A percentile compares a stretch with the other conserved stretches of the same genome.
Conservation (phyloP, 2,113 vertebrate species). For the Probosciger aterrimus region DNA sequence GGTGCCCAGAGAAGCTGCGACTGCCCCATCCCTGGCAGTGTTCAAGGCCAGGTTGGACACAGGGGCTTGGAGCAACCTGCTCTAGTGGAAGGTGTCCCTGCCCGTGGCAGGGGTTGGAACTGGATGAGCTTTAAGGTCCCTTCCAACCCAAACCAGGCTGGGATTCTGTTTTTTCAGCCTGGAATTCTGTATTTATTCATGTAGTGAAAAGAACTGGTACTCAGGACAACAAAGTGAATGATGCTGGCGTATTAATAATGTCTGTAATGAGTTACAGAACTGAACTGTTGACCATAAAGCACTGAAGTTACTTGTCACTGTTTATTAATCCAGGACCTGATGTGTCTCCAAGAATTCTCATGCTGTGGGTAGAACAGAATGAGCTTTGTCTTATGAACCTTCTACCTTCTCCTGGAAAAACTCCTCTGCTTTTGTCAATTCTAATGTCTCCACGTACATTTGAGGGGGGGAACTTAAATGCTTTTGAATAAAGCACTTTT, state of each 20-base stretch:
- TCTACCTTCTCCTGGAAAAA: not conserved
- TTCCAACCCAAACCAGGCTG: not conserved
- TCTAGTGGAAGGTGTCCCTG: not conserved
- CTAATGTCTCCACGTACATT: not conserved
- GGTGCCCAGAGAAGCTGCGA: not conserved
- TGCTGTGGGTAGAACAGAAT: not conserved
- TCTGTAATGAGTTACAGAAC: not conserved
- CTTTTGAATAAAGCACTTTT: not conserved
- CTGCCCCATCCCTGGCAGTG: not conserved
- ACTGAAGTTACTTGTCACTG: not conserved
- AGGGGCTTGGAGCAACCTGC: not conserved
- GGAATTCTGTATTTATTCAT: not conserved
- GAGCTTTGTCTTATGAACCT: not conserved
- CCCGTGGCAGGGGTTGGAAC: not conserved
- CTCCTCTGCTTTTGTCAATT: not conserved
- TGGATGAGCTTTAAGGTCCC: not conserved
- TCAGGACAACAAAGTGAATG: not conserved
- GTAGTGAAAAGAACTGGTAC: not conserved
- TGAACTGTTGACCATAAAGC: not conserved
- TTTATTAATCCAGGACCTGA: not conserved
- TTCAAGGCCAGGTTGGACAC: too few species aligned
- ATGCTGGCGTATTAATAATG: not conserved
- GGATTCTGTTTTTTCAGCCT: not conserved
- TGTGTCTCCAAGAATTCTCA: not conserved
- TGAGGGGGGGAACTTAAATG: not conserved